A percentile compares a stretch with the other conserved stretches of the same genome.
These are phyloP conservation scores for Ectemnius cavifrons DNA, from an alignment of 2,888 invertebrate species.

Conservation along the genomic window DNA sequence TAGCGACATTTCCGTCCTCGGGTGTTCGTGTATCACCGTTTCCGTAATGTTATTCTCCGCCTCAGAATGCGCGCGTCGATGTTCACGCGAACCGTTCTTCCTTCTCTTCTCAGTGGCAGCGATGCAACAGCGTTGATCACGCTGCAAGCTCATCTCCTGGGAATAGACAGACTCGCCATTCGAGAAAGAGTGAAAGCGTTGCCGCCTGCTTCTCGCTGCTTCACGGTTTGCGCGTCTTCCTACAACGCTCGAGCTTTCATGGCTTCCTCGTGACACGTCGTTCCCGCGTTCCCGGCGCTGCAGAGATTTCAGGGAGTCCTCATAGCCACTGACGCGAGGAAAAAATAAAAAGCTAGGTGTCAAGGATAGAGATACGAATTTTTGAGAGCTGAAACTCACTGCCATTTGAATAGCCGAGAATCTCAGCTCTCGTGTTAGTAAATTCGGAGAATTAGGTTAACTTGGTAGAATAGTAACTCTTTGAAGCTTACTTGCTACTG, in stretches of 20 bases:
- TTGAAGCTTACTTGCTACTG: slow-evolving; percentile 83
- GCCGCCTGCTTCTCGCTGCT: slow-evolving; percentile 71
- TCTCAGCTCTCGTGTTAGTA: background rate
- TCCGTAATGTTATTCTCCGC: slow-evolving; percentile 72
- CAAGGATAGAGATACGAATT: background rate
- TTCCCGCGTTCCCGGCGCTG: slow-evolving; percentile 74
- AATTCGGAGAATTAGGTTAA: too few relatives aligned
- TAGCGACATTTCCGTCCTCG: slow-evolving; percentile 54
- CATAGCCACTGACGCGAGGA: slow-evolving; percentile 84
- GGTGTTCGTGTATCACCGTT: slow-evolving; percentile 71
- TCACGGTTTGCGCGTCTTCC: slow-evolving; percentile 69
- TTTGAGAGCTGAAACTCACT: background rate
- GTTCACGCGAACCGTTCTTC: slow-evolving; percentile 52
- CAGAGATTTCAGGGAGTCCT: slow-evolving; percentile 88
- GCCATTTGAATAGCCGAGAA: background rate
- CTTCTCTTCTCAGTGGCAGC: slow-evolving; percentile 59
- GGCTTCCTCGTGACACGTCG: slow-evolving; percentile 48
- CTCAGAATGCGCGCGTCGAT: slow-evolving; percentile 63
- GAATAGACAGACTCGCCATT: slow-evolving; percentile 70
- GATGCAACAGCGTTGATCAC: slow-evolving; percentile 51
- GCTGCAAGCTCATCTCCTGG: slow-evolving; percentile 64
- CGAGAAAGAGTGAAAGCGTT: slow-evolving; percentile 70
- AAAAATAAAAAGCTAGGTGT: background rate
- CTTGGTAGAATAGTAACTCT: slow-evolving; percentile 25
- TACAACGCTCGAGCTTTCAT: slow-evolving; percentile 59